Base-by-base conservation (phyloP, 2,888 invertebrate species). In the Scaeva pyrastri region DNA sequence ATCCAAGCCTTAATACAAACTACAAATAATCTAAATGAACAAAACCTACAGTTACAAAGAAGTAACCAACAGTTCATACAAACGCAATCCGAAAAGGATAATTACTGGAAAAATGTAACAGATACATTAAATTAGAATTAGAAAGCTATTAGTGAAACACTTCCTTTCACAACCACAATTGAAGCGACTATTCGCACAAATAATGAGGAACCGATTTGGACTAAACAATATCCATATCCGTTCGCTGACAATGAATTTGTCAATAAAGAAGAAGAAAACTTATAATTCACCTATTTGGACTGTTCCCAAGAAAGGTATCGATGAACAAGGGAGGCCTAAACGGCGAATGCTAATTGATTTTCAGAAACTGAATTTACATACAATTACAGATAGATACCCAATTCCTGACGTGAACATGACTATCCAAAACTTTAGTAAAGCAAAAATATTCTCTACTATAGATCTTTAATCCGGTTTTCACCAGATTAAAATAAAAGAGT, bases 281-380 rank as follows among this genome's bases (percentile, higher is more conserved):
- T 3, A 78, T 31, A 83, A 78, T 62, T 78, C 78, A 52, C 77
- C 45, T 31, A 31, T 31, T 31, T 31, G 31, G 60, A 73, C 26
- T 68, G 73, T 43, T 43, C 43, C 43, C 14, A 43, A 43, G 43
- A 43, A 43, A 23, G 74, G 70, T 31, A 50, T 58, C 36, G 71
- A 55, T 21, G 68, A 58, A 11, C 10, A 73, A 12, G 72, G 79
- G 12, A 73, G 52, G 58, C 62, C 74, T 8, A 74, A 74, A 36
- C 41, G 45, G 45, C 11, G 62, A 10, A 39, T 74, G 23, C 55
- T 39, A 19, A 64, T 58, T 36, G 58, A 58, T 52, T 55, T 79
- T 36, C 72, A 23, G 31, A 31, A 31, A 31, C 31, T 31, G 31
- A 31, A 31, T 31, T 31, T 31, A 31, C 31, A 31, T 31, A 11